phyloP scores from a whole-genome alignment of 2,888 invertebrate genomes.

The Cinara cedri region DNA sequence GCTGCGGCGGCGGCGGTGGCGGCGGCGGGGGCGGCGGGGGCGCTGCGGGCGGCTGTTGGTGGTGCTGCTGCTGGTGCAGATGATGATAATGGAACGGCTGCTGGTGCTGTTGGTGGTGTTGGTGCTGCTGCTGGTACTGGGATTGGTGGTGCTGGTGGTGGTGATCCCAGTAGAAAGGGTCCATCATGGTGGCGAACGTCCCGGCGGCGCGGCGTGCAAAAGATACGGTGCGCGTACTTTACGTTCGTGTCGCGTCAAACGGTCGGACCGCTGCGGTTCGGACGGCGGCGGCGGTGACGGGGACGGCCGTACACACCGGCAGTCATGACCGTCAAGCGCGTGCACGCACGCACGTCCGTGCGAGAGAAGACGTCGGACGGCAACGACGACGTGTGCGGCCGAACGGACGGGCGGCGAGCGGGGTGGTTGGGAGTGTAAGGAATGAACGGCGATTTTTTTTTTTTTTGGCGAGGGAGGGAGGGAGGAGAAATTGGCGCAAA shows the following conservation, averaged over 20 bases:
- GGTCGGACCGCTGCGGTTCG: background rate
- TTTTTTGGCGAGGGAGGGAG: background rate
- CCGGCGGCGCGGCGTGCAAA: background rate
- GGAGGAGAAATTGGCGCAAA: background rate
- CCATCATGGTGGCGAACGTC: constrained; percentile 24
- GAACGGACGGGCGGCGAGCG: background rate
- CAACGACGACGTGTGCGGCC: background rate
- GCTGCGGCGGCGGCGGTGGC: background rate
- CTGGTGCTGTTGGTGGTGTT: constrained; percentile 19
- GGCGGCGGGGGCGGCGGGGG: too few relatives aligned
- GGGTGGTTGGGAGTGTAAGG: background rate
- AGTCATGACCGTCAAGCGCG: background rate
- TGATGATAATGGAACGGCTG: background rate
- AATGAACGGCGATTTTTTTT: too few relatives aligned
- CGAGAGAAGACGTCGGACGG: background rate
- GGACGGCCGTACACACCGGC: background rate
- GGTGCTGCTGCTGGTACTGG: constrained; percentile 17
- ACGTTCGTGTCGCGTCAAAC: constrained; percentile 9
- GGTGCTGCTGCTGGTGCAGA: background rate
- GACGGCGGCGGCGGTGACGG: background rate
- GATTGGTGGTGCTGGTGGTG: constrained; percentile 18
- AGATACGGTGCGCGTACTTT: background rate
- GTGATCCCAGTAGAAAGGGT: constrained; percentile 50
- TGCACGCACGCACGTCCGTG: background rate
- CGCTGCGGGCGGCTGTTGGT: background rate